These are phyloP conservation scores for Lamellibrachia satsuma DNA, from an alignment of 2,888 invertebrate species.

Conservation along the genomic window DNA sequence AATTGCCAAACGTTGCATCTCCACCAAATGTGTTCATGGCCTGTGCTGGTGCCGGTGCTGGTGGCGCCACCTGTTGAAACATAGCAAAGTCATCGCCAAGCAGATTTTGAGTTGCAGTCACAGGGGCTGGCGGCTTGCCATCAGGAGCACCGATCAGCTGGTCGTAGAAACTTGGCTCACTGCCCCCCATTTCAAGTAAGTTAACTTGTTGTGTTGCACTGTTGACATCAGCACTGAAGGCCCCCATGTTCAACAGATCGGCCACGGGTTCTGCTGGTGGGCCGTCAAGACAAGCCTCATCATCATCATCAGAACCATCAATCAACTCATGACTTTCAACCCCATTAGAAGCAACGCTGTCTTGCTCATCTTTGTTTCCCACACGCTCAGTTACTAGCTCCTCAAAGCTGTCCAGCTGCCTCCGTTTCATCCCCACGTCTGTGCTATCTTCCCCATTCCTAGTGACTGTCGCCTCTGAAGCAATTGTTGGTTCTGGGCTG, in stretches of 20 bases:
- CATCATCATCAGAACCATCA: neutral
- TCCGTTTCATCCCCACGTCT: constrained; percentile 37
- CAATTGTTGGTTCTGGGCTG: neutral
- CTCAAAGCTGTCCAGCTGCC: constrained; percentile 44
- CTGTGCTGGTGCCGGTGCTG: constrained; percentile 19
- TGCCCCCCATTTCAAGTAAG: constrained; percentile 35
- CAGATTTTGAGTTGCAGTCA: constrained; percentile 23
- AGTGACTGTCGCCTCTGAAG: neutral
- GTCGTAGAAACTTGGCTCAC: constrained; percentile 51
- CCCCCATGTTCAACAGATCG: constrained; percentile 48
- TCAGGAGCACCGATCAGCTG: constrained; percentile 44
- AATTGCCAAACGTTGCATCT: constrained; percentile 36
- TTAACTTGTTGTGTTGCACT: constrained; percentile 23
- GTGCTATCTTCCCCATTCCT: constrained; percentile 25
- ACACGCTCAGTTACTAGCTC: constrained; percentile 40
- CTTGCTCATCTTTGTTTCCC: neutral
- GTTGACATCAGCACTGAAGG: neutral
- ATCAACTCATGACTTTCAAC: constrained; percentile 23
- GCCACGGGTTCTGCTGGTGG: constrained; percentile 17
- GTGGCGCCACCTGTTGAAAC: constrained; percentile 14
- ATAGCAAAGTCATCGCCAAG: constrained; percentile 21
- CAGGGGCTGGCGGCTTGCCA: neutral
- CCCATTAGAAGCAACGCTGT: neutral
- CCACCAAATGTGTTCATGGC: neutral
- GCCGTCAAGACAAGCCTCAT: neutral